Evolutionary conservation across 1,140 invertebrate genomes (phyloP).

Genomic region (Periplaneta americana): DNA sequence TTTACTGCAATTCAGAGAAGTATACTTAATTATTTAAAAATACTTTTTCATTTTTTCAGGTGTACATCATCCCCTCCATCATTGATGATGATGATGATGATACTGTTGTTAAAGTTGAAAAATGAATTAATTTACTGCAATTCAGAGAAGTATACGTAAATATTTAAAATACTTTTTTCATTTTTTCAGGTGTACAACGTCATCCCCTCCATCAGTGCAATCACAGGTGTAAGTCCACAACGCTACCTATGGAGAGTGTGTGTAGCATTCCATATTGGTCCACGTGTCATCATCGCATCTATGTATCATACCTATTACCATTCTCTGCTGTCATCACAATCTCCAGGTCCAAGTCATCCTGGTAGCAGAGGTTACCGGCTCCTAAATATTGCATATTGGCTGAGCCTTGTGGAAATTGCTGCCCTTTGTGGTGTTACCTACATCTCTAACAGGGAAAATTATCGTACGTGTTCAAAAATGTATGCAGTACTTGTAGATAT

Average conservation of each 20-base stretch:
- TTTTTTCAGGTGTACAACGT: constrained; percentile 82
- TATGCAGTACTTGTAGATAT: not conserved
- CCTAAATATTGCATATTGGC: constrained; percentile 73
- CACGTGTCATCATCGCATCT: constrained; percentile 76
- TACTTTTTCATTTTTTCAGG: no score
- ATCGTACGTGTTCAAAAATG: constrained; percentile 66
- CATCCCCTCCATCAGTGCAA: constrained; percentile 86
- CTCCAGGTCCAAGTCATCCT: not conserved
- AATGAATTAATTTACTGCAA: no score
- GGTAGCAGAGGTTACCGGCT: constrained; percentile 38
- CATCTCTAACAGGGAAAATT: constrained; percentile 90
- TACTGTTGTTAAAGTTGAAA: not conserved
- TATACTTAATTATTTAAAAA: no score
- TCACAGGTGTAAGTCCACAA: constrained; percentile 86
- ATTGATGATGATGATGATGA: no score
- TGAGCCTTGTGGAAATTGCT: constrained; percentile 77
- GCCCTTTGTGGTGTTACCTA: constrained; percentile 84
- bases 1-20: no score
- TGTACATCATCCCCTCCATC: no score
- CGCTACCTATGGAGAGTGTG: constrained; percentile 88
- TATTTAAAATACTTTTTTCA: constrained; percentile 18
- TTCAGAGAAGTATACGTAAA: not conserved
- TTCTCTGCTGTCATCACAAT: constrained; percentile 44
- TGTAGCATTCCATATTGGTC: constrained; percentile 83
- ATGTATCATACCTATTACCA: constrained; percentile 78